Evolutionary conservation across 2,888 invertebrate species (phyloP).

Genomic region (Acanthococcus lagerstroemiae): DNA sequence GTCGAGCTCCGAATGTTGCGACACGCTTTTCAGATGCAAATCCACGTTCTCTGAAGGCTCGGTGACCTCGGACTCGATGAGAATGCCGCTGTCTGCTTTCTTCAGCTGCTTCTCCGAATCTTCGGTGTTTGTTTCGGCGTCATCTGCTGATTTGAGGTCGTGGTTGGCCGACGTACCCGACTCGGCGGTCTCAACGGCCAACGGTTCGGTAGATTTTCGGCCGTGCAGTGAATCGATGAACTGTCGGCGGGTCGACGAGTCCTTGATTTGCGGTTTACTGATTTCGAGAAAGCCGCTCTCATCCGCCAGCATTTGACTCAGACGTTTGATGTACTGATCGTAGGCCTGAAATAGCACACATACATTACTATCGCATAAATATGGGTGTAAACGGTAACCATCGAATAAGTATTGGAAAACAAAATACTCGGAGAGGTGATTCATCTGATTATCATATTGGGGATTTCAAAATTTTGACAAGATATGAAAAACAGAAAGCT

Average conservation of each 20-base stretch:
- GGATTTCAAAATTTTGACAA: too few relatives aligned
- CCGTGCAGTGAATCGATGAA: not conserved
- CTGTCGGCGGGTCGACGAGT: conserved; percentile 31
- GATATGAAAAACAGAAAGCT: too few relatives aligned
- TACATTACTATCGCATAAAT: not conserved
- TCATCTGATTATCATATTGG: too few relatives aligned
- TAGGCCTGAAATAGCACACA: conserved; percentile 37
- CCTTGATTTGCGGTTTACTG: conserved; percentile 44
- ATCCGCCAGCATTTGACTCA: conserved; percentile 40
- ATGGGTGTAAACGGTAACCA: too few relatives aligned
- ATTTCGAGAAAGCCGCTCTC: conserved; percentile 33
- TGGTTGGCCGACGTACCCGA: not conserved
- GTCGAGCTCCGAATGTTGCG: not conserved
- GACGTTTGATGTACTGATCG: conserved; percentile 39
- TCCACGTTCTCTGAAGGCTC: conserved; percentile 20
- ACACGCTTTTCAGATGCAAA: not conserved
- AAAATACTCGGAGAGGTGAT: too few relatives aligned
- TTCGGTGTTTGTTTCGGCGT: conserved; percentile 18
- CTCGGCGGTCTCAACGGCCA: not conserved
- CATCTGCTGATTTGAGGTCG: not conserved
- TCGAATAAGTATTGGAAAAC: too few relatives aligned
- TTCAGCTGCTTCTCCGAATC: conserved; percentile 18
- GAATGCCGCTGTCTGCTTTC: conserved; percentile 20
- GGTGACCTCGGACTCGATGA: conserved; percentile 18
- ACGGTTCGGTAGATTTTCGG: not conserved